Evolutionary conservation across 2,113 vertebrate species (phyloP).

Genomic region (Brachionichthys hirsutus): DNA sequence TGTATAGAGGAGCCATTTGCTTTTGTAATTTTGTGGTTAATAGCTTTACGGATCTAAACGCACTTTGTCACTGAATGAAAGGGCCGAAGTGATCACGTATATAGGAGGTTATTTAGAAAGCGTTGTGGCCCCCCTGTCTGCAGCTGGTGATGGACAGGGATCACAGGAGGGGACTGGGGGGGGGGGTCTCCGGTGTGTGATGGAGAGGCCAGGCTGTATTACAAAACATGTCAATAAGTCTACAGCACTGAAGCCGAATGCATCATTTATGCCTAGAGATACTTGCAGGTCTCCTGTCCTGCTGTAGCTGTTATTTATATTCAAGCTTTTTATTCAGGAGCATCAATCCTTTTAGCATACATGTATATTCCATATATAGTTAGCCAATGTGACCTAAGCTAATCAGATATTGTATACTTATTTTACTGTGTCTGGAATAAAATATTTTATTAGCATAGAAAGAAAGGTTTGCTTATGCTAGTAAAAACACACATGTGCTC

Average conservation of each 20-base stretch:
- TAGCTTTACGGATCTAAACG: too few relatives aligned
- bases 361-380: not conserved
- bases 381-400: too few relatives aligned
- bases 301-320: not conserved
- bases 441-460: not conserved
- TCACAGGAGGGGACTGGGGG: conserved; percentile 31
- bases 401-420: too few relatives aligned
- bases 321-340: too few relatives aligned
- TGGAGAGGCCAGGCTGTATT: conserved; percentile 38
- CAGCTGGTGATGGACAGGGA: conserved; percentile 48
- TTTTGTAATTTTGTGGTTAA: too few relatives aligned
- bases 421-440: too few relatives aligned
- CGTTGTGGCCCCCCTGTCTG: conserved; percentile 18
- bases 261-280: conserved; percentile 64
- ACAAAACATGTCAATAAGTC: conserved; percentile 69
- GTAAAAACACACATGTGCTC: not conserved
- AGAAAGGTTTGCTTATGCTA: not conserved
- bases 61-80: not conserved
- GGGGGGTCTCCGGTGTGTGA: conserved; percentile 46
- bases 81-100: not conserved
- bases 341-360: too few relatives aligned
- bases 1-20: too few relatives aligned
- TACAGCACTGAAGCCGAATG: conserved; percentile 38
- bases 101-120: not conserved
- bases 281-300: conserved; percentile 56